Percentiles rank a stretch among this genome's conserved stretches.
Evolutionary conservation across 2,888 invertebrate species (phyloP).

Genomic region (Coelogynopora nodosa): DNA sequence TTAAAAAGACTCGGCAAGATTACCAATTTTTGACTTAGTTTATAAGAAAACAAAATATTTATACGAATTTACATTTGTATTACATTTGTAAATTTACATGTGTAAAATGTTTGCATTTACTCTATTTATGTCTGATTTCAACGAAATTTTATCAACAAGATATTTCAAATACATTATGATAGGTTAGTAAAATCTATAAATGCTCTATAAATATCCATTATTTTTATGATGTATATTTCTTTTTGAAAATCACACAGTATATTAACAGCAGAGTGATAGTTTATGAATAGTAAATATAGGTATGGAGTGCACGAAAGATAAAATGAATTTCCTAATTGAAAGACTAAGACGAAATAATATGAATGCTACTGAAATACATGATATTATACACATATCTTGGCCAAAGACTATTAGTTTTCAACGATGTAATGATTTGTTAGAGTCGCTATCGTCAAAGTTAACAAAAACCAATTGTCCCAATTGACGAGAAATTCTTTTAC

Average conservation of each 20-base stretch:
- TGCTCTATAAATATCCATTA: neutral
- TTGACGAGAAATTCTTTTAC: constrained; percentile 9
- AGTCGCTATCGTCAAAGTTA: neutral
- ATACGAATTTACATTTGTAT: no score
- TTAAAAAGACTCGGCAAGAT: no score
- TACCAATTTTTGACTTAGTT: no score
- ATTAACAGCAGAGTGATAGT: neutral
- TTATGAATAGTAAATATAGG: neutral
- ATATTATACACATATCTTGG: neutral
- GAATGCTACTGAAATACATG: neutral
- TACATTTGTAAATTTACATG: no score
- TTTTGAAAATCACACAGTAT: neutral
- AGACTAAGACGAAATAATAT: neutral
- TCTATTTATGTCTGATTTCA: neutral
- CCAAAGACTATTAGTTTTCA: neutral
- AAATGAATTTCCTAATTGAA: neutral
- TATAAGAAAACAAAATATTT: no score
- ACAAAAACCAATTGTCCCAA: neutral
- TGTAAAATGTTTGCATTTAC: neutral
- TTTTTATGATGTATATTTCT: neutral
- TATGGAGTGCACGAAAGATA: neutral
- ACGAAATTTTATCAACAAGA: no score
- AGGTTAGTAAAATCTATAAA: no score
- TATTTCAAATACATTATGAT: no score
- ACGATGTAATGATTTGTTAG: constrained; percentile 14